Evolutionary conservation across 2,797 vertebrate species (phyloP).

Genomic region (Selene dorsalis): DNA sequence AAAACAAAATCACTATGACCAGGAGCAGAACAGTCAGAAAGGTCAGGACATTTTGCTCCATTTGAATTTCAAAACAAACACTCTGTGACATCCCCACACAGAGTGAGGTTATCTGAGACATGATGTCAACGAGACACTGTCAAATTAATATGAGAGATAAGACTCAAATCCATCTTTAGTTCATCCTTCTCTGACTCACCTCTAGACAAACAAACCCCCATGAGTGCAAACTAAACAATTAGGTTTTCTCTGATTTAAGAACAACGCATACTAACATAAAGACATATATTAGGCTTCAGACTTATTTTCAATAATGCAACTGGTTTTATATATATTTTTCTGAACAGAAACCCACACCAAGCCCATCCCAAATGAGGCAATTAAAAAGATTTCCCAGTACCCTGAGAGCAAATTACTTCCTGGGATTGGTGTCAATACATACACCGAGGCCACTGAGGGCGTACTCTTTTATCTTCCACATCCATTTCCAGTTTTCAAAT

Average conservation of each 20-base stretch:
- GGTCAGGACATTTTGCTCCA: slow-evolving; percentile 42
- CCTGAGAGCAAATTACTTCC: slow-evolving; percentile 20
- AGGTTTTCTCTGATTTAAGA: background rate
- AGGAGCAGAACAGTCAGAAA: slow-evolving; percentile 29
- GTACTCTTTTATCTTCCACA: background rate
- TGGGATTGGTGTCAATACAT: slow-evolving; percentile 26
- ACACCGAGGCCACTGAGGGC: slow-evolving; percentile 11
- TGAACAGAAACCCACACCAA: slow-evolving; percentile 5
- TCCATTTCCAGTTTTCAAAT: slow-evolving; percentile 23
- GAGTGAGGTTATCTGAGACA: background rate
- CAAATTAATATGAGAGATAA: background rate
- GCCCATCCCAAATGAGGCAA: slow-evolving; percentile 43
- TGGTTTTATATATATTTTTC: background rate
- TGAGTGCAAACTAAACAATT: background rate
- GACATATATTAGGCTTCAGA: no score
- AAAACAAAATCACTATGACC: slow-evolving; percentile 20
- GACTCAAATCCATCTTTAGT: background rate
- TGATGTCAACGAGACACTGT: background rate
- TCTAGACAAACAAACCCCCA: background rate
- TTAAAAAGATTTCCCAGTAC: slow-evolving; percentile 40
- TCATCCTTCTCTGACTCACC: background rate
- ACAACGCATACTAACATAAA: background rate
- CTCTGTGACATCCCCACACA: background rate
- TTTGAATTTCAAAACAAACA: slow-evolving; percentile 13
- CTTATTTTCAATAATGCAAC: background rate